A percentile compares a stretch with the other conserved stretches of the same genome.
Conservation (phyloP, 2,113 vertebrate genomes). For the Motacilla tschutschensis region DNA sequence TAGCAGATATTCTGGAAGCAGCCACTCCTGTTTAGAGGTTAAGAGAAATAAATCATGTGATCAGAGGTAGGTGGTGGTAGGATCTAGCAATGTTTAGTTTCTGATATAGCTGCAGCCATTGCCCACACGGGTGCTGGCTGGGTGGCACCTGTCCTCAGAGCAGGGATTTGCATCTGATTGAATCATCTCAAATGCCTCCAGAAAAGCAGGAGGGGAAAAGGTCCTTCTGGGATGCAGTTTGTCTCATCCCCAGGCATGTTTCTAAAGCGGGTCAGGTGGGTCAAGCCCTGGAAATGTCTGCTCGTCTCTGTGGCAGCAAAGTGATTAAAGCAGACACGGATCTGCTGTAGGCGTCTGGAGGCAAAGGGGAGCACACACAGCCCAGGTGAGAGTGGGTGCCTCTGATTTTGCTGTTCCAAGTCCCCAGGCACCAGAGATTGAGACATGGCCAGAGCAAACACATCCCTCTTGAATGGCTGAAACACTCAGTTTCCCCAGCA, state of each 20-base stretch:
- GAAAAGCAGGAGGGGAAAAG: not conserved
- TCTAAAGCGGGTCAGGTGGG: not conserved
- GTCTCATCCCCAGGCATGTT: not conserved
- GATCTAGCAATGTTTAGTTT: accelerated
- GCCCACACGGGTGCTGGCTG: not conserved
- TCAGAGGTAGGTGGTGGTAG: not conserved
- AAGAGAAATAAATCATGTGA: not conserved
- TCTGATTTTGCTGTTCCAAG: accelerated
- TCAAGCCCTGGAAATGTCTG: conserved; percentile 8
- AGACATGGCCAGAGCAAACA: not conserved
- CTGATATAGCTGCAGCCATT: accelerated
- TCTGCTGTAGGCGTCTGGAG: not conserved
- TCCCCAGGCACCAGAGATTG: not conserved
- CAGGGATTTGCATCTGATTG: not conserved
- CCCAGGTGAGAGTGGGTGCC: not conserved
- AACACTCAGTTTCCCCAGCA: accelerated
- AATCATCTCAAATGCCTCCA: not conserved
- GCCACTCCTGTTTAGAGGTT: not conserved
- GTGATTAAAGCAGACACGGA: not conserved
- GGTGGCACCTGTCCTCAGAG: not conserved
- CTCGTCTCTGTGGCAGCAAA: not conserved
- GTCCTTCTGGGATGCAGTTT: not conserved
- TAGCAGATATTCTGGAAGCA: not conserved
- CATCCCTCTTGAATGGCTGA: accelerated
- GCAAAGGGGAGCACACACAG: not conserved